Evolutionary conservation across 2,797 vertebrate species (phyloP).

Genomic region (Etheostoma perlongum): DNA sequence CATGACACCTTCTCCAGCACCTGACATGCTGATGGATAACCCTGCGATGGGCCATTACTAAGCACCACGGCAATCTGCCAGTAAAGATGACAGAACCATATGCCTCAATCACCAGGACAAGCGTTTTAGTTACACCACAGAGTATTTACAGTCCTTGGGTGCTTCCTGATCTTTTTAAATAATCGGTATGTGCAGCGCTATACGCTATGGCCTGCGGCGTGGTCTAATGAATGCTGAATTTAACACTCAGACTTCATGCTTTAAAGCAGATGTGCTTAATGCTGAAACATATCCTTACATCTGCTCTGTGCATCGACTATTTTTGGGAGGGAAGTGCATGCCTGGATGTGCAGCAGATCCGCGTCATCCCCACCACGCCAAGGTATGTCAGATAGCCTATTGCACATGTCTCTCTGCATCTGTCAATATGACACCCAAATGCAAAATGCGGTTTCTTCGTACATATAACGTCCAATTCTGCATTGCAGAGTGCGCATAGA

Average conservation of each 20-base stretch:
- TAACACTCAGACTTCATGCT: conserved; percentile 3
- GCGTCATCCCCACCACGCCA: conserved; percentile 42
- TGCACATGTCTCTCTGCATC: conserved; percentile 21
- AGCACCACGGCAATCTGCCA: conserved; percentile 16
- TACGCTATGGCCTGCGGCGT: conserved; percentile 43
- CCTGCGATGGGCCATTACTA: conserved; percentile 28
- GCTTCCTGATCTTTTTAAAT: conserved; percentile 47
- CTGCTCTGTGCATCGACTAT: conserved; percentile 28
- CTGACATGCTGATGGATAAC: conserved; percentile 48
- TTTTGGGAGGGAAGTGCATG: conserved; percentile 39
- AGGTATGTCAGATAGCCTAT: conserved; percentile 17
- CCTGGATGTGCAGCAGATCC: conserved; percentile 59
- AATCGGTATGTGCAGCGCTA: conserved; percentile 55
- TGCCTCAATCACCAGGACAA: conserved; percentile 20
- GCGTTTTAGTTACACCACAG: conserved; percentile 44
- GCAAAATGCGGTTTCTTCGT: not conserved
- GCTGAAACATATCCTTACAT: conserved; percentile 3
- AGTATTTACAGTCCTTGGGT: conserved; percentile 55
- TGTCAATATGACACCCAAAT: not conserved
- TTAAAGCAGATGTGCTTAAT: not conserved
- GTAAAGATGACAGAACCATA: conserved; percentile 29
- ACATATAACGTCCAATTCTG: conserved; percentile 62
- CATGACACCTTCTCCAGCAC: conserved; percentile 67
- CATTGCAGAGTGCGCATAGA: conserved; percentile 75
- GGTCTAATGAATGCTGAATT: conserved; percentile 26